These are phyloP conservation scores for Gibbula magus DNA, from an alignment of 2,888 invertebrate genomes.

Conservation along the genomic window DNA sequence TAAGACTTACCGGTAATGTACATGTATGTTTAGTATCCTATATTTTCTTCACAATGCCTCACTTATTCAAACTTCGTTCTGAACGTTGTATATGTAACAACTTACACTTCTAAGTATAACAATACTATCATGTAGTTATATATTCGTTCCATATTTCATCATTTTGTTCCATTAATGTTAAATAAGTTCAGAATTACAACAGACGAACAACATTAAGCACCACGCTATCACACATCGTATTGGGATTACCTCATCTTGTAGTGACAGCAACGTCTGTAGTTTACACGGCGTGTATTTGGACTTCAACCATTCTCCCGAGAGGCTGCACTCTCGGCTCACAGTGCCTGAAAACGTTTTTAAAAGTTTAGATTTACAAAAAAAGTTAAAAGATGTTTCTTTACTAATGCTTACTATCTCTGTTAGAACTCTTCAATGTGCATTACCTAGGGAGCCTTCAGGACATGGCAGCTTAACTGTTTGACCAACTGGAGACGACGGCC, in stretches of 20 bases:
- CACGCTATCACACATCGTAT: no score
- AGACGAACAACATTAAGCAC: no score
- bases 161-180: no score
- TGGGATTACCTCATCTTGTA: not conserved
- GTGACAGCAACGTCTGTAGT: not conserved
- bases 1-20: no score
- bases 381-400: not conserved
- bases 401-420: not conserved
- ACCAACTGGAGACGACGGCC: not conserved
- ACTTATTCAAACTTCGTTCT: no score
- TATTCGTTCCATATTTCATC: no score
- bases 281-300: not conserved
- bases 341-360: not conserved
- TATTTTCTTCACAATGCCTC: no score
- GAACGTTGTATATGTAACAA: no score
- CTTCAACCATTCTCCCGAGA: not conserved
- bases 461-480: not conserved
- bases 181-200: no score
- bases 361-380: not conserved
- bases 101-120: no score
- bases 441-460: slow-evolving; percentile 5
- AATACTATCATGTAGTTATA: no score
- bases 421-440: not conserved
- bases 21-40: no score
- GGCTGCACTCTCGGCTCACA: not conserved